phyloP scores from a whole-genome alignment of 2,797 vertebrate genomes.

The Nannoperca australis region DNA sequence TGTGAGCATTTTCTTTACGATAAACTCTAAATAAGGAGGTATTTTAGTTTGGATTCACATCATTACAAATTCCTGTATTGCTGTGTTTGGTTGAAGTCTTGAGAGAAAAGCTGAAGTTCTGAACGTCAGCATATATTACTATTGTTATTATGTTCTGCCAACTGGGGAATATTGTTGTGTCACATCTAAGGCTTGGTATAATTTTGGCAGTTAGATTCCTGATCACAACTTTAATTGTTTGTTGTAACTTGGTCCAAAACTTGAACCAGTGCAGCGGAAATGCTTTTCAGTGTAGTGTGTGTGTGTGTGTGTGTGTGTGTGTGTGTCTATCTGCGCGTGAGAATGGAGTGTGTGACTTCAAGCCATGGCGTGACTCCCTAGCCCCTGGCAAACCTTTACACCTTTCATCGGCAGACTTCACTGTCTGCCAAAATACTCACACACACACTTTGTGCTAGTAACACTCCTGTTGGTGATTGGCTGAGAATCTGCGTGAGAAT shows the following conservation, averaged over 20 bases:
- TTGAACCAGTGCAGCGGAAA: not conserved
- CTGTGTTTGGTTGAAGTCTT: not conserved
- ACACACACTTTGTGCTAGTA: slow-evolving; percentile 67
- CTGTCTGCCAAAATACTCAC: slow-evolving; percentile 52
- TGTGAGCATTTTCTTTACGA: not conserved
- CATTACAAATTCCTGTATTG: not conserved
- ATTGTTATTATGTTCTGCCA: not conserved
- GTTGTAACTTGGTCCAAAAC: slow-evolving; percentile 25
- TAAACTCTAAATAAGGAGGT: not conserved
- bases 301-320: no score
- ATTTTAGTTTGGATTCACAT: slow-evolving; percentile 9
- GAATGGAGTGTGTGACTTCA: slow-evolving; percentile 29
- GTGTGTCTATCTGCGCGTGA: slow-evolving; percentile 20
- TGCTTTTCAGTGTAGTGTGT: not conserved
- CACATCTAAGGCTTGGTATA: not conserved
- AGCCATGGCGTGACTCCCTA: slow-evolving; percentile 61
- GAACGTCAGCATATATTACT: not conserved
- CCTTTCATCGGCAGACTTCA: slow-evolving; percentile 62
- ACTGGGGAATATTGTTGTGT: no score
- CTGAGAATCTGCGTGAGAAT: slow-evolving; percentile 84
- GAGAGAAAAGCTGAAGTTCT: no score
- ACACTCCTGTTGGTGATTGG: slow-evolving; percentile 80
- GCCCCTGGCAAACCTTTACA: slow-evolving; percentile 66
- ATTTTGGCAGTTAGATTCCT: not conserved
- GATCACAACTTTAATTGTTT: slow-evolving; percentile 13